phyloP scores from a whole-genome alignment of 2,888 invertebrate genomes.

The Amblyteles armatorius region DNA sequence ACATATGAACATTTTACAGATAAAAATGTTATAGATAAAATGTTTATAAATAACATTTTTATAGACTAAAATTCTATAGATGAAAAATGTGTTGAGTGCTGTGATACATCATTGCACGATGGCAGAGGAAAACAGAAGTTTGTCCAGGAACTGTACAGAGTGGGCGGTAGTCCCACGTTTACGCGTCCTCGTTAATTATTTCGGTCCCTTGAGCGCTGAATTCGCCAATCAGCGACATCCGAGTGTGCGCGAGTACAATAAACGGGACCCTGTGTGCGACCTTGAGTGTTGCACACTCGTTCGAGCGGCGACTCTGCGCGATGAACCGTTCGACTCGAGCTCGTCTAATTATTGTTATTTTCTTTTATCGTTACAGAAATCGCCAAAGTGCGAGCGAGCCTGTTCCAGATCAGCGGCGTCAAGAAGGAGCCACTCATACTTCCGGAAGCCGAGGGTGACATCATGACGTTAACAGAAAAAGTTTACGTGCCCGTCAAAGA shows the following conservation, averaged over 20 bases:
- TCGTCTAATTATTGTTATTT: conserved; percentile 14
- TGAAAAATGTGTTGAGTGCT: background rate
- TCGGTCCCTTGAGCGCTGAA: conserved; percentile 62
- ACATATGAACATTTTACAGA: background rate
- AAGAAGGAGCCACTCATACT: conserved; percentile 96
- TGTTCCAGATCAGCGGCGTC: conserved; percentile 99
- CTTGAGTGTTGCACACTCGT: conserved; percentile 21
- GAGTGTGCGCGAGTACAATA: conserved; percentile 31
- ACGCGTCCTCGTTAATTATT: conserved; percentile 67
- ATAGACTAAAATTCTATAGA: too few relatives aligned
- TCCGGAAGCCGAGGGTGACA: conserved; percentile 96
- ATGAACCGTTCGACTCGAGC: conserved; percentile 1
- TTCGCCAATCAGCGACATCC: conserved; percentile 68
- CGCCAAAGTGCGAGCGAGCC: conserved; percentile 97
- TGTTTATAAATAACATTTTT: too few relatives aligned
- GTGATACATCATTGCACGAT: background rate
- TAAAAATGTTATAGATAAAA: too few relatives aligned
- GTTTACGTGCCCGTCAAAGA: conserved; percentile 99
- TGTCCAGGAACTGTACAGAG: background rate
- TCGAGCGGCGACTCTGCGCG: background rate
- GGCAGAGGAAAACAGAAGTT: background rate
- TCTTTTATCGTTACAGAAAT: conserved; percentile 90
- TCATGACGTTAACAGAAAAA: conserved; percentile 98
- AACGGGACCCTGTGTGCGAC: conserved; percentile 16
- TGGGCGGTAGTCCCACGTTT: conserved; percentile 56